Evolutionary conservation across 1,140 invertebrate species (phyloP).

Genomic region (Catajapyx aquilonaris): DNA sequence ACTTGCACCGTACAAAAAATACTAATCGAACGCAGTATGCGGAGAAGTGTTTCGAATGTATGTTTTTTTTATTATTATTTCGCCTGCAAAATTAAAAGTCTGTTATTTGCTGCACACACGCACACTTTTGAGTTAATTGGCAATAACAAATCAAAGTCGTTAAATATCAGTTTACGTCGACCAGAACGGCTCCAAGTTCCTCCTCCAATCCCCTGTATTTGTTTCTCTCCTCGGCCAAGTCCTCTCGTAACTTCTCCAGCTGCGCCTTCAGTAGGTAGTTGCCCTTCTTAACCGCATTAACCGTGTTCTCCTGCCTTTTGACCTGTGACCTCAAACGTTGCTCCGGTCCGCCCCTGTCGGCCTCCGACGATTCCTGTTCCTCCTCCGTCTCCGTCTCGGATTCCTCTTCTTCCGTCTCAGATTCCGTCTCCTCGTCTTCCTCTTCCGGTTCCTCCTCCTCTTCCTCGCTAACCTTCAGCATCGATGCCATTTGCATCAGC

Average conservation of each 20-base stretch:
- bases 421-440: slow-evolving; percentile 32
- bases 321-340: slow-evolving; percentile 9
- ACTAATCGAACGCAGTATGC: no score
- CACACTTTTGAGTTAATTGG: no score
- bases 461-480: slow-evolving; percentile 57
- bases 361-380: slow-evolving; percentile 20
- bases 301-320: slow-evolving; percentile 50
- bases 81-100: no score
- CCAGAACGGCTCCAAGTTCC: slow-evolving; percentile 57
- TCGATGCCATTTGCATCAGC: slow-evolving; percentile 67
- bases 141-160: background rate
- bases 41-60: no score
- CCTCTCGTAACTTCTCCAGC: slow-evolving; percentile 62
- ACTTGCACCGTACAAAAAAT: no score
- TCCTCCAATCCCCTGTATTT: slow-evolving; percentile 49
- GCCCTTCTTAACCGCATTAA: slow-evolving; percentile 59
- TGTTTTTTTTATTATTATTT: no score
- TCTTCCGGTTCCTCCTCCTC: slow-evolving; percentile 34
- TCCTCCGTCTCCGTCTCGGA: slow-evolving; percentile 17
- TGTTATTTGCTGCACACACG: no score
- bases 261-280: slow-evolving; percentile 67
- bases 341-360: slow-evolving; percentile 10
- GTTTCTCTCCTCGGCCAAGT: slow-evolving; percentile 56
- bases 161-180: slow-evolving; percentile 35
- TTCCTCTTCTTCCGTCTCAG: slow-evolving; percentile 37